phyloP scores from a whole-genome alignment of 2,797 vertebrate genomes.

The Platalea minor region DNA sequence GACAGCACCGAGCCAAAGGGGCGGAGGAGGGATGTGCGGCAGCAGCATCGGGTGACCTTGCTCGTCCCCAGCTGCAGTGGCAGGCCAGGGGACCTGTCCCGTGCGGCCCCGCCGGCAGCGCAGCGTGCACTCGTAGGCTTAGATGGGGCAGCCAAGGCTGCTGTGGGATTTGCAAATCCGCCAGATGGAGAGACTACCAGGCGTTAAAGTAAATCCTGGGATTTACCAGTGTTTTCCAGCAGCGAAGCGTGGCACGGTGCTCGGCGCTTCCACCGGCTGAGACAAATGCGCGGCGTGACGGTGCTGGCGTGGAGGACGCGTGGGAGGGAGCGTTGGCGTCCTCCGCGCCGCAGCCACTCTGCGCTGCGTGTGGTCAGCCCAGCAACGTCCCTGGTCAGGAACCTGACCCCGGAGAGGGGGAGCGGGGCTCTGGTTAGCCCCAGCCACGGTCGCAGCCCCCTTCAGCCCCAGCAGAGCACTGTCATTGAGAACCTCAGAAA shows the following conservation, averaged over 20 bases:
- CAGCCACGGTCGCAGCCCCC: neutral
- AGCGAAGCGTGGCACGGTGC: fast-evolving
- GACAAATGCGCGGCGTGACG: fast-evolving
- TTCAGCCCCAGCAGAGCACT: neutral
- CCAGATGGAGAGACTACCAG: neutral
- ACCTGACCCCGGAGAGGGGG: no score
- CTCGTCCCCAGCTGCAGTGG: neutral
- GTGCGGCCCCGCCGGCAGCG: neutral
- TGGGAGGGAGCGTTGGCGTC: neutral
- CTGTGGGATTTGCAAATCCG: neutral
- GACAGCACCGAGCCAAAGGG: fast-evolving
- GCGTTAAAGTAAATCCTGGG: neutral
- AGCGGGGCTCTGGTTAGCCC: neutral
- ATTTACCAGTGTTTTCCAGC: neutral
- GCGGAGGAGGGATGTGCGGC: fast-evolving
- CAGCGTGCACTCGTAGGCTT: neutral
- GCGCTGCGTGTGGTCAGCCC: neutral
- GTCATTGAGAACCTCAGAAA: neutral
- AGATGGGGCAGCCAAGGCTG: neutral
- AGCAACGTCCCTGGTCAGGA: neutral
- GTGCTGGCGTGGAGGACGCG: neutral
- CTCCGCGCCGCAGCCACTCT: neutral
- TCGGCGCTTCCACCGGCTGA: fast-evolving
- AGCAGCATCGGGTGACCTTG: neutral
- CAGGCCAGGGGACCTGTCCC: neutral